Conservation (phyloP, 2,797 vertebrate species). For the Triplophysa bombifrons region DNA sequence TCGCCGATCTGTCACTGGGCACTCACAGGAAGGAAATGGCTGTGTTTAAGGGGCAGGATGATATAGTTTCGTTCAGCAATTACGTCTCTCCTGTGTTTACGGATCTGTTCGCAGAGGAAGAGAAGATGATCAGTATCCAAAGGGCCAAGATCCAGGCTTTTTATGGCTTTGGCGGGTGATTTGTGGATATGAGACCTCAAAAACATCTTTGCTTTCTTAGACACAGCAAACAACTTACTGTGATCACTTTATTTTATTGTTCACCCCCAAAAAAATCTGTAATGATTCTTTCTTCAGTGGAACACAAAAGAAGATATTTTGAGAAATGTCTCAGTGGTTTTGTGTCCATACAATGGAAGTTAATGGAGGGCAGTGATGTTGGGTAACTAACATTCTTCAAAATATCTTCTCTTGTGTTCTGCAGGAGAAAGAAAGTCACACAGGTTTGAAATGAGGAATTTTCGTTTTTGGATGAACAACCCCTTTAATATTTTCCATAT, state of each 20-base stretch:
- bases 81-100: conserved; percentile 78
- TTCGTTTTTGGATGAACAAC: too few relatives aligned
- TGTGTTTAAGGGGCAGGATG: conserved; percentile 74
- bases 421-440: too few relatives aligned
- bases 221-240: conserved; percentile 60
- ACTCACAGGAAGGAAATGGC: conserved; percentile 75
- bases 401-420: neutral
- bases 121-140: conserved; percentile 59
- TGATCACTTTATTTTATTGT: neutral
- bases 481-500: too few relatives aligned
- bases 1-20: conserved; percentile 78
- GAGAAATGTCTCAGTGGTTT: too few relatives aligned
- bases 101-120: conserved; percentile 70
- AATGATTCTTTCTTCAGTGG: neutral
- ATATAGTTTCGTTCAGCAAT: conserved; percentile 79
- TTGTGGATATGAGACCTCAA: conserved; percentile 60
- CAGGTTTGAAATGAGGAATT: too few relatives aligned
- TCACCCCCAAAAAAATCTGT: too few relatives aligned
- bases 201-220: conserved; percentile 60
- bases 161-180: conserved; percentile 59
- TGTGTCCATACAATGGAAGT: too few relatives aligned
- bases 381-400: too few relatives aligned
- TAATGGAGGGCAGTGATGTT: too few relatives aligned
- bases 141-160: conserved; percentile 55
- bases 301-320: too few relatives aligned